Evolutionary conservation across 2,797 vertebrate genomes (phyloP).

Genomic region (Oreochromis grahami): DNA sequence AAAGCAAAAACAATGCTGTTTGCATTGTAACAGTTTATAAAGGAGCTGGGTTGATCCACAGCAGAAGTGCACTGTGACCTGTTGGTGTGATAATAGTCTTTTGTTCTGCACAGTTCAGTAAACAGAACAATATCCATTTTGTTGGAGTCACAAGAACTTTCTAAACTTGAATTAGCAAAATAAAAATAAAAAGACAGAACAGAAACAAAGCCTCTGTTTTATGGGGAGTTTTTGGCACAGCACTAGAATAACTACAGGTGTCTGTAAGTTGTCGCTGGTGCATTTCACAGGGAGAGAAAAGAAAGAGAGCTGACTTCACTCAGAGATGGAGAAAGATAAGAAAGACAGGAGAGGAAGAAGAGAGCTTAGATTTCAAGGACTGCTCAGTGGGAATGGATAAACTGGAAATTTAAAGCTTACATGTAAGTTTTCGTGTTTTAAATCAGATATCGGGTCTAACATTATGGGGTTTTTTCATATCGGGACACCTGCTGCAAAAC

Average conservation of each 20-base stretch:
- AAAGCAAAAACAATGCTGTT: slow-evolving; percentile 40
- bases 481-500: background rate
- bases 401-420: background rate
- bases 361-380: background rate
- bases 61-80: slow-evolving; percentile 7
- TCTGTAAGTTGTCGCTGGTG: background rate
- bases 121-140: background rate
- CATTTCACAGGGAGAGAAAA: background rate
- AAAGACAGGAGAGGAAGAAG: background rate
- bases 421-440: background rate
- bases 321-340: background rate
- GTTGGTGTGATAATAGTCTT: background rate
- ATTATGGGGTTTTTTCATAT: background rate
- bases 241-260: background rate
- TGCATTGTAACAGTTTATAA: slow-evolving; percentile 42
- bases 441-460: background rate
- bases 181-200: background rate
- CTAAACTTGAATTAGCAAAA: background rate
- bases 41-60: slow-evolving; percentile 8
- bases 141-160: background rate
- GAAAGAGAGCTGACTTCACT: background rate
- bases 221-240: background rate
- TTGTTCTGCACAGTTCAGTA: background rate
- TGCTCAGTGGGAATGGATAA: background rate
- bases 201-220: background rate